phyloP scores from a whole-genome alignment of 1,140 invertebrate species.

The Heliconius himera region DNA sequence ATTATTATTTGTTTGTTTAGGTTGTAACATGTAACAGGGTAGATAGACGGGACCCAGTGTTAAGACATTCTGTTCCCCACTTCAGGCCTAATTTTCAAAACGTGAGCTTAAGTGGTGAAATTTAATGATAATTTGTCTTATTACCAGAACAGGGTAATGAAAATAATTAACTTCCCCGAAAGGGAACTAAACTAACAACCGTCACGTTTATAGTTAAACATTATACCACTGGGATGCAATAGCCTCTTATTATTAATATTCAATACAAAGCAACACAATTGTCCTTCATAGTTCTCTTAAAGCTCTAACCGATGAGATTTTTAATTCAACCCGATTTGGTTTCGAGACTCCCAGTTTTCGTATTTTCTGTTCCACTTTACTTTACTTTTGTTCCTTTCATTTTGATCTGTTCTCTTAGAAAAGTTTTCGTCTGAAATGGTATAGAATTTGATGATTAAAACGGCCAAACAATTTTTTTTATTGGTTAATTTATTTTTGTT shows the following conservation, averaged over 20 bases:
- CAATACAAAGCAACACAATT: constrained; percentile 13
- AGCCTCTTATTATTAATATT: background rate
- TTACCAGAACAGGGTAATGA: background rate
- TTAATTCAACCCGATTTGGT: constrained; percentile 21
- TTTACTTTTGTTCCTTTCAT: constrained; percentile 17
- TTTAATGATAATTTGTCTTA: background rate
- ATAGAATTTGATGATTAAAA: constrained; percentile 16
- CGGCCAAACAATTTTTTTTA: constrained; percentile 3
- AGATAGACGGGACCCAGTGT: no score
- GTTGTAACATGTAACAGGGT: no score
- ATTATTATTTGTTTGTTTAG: no score
- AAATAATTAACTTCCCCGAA: background rate
- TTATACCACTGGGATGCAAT: background rate
- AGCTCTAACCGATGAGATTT: constrained; percentile 19
- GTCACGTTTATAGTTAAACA: background rate
- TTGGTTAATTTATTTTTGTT: constrained; percentile 9
- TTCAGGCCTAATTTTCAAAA: no score
- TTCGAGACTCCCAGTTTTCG: constrained; percentile 12
- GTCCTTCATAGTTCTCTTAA: constrained; percentile 11
- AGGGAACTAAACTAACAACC: background rate
- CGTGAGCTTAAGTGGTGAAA: background rate
- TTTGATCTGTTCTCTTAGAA: constrained; percentile 17
- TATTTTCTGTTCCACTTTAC: constrained; percentile 17
- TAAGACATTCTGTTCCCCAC: no score
- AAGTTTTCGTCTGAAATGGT: background rate